phyloP scores from a whole-genome alignment of 2,113 vertebrate species.

The Halcyon malimbica region DNA sequence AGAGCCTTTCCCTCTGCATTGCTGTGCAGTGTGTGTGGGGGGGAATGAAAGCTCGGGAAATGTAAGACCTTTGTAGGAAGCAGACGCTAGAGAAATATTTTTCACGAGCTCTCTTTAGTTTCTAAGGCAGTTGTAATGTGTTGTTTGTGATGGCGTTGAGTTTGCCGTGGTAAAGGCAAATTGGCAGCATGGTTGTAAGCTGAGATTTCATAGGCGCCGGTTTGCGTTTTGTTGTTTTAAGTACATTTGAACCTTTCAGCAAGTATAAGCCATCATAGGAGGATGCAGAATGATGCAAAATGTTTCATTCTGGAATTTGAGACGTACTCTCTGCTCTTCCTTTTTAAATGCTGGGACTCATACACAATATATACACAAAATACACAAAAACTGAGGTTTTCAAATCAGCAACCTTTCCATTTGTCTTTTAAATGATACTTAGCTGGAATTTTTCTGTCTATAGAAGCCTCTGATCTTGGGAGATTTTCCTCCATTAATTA shows the following conservation, averaged over 20 bases:
- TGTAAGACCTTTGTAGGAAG: neutral
- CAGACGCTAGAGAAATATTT: neutral
- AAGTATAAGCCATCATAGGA: neutral
- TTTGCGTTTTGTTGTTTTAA: neutral
- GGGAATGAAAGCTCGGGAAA: neutral
- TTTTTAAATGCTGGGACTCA: neutral
- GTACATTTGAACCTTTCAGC: neutral
- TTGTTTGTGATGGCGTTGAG: neutral
- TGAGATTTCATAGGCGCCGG: neutral
- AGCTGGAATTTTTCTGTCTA: neutral
- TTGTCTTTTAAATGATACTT: neutral
- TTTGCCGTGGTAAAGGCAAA: neutral
- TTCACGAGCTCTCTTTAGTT: neutral
- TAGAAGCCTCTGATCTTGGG: neutral
- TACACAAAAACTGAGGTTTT: neutral
- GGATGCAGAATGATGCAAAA: neutral
- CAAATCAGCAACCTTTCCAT: neutral
- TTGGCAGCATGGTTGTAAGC: neutral
- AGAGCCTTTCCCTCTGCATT: neutral
- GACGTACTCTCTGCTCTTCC: fast-evolving
- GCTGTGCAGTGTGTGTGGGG: neutral
- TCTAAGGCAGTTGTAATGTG: neutral
- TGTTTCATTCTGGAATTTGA: neutral
- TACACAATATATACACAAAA: neutral
- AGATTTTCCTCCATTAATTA: neutral